A percentile compares a stretch with the other conserved stretches of the same genome.
These are phyloP conservation scores for Brenthis daphne DNA, from an alignment of 2,888 invertebrate genomes.

Conservation along the genomic window DNA sequence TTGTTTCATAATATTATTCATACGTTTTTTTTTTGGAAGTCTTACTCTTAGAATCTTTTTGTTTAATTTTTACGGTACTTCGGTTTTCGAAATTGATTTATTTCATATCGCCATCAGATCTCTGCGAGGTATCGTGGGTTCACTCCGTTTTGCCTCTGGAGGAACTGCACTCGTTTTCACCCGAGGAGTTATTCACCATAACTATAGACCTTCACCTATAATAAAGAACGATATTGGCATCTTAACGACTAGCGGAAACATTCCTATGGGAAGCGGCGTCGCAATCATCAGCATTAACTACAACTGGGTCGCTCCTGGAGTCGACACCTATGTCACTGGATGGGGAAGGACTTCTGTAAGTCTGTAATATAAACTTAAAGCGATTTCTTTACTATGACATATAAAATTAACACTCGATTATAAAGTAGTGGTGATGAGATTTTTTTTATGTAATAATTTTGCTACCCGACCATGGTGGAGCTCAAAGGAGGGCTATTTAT, in stretches of 20 bases:
- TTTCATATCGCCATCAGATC: conserved; percentile 43
- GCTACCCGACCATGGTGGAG: no score
- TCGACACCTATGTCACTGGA: conserved; percentile 45
- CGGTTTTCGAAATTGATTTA: background rate
- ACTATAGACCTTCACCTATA: conserved; percentile 48
- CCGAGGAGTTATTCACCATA: conserved; percentile 58
- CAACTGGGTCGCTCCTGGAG: conserved; percentile 40
- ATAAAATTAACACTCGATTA: no score
- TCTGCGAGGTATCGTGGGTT: conserved; percentile 58
- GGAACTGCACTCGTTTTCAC: conserved; percentile 50
- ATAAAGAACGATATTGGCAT: conserved; percentile 53
- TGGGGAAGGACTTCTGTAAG: conserved; percentile 50
- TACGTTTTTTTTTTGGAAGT: no score
- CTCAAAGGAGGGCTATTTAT: no score
- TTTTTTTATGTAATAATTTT: no score
- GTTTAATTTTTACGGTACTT: no score
- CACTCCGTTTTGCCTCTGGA: conserved; percentile 56
- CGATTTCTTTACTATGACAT: no score
- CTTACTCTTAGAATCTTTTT: no score
- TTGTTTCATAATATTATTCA: no score
- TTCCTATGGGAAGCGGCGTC: conserved; percentile 35
- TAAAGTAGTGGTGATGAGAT: no score
- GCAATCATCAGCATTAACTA: conserved; percentile 37
- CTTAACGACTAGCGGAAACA: conserved; percentile 40
- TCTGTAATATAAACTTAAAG: background rate